phyloP scores from a whole-genome alignment of 23 tunicate species.

The Pegea sp. region DNA sequence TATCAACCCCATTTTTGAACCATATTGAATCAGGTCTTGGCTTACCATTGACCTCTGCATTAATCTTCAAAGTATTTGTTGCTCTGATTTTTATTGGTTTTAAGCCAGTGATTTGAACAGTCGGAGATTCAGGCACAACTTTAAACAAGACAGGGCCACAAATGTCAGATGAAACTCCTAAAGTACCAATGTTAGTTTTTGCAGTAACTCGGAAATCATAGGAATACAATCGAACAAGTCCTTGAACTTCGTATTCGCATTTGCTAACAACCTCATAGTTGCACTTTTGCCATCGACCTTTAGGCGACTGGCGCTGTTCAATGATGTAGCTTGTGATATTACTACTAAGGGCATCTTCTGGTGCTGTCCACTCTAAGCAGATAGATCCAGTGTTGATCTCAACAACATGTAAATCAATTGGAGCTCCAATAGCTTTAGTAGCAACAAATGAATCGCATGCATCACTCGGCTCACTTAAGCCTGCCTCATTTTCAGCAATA shows the following conservation, averaged over 20 bases:
- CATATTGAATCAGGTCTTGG: slow-evolving; percentile 64
- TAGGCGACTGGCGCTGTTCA: slow-evolving; percentile 41
- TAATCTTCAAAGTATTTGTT: slow-evolving; percentile 33
- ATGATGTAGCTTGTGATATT: slow-evolving; percentile 20
- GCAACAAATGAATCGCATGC: slow-evolving; percentile 5
- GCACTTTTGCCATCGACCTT: slow-evolving; percentile 62
- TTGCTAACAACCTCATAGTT: slow-evolving; percentile 14
- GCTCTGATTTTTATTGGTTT: slow-evolving; percentile 29
- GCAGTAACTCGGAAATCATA: slow-evolving; percentile 84
- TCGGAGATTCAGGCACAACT: slow-evolving; percentile 26
- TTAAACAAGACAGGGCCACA: slow-evolving; percentile 41
- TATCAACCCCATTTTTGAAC: slow-evolving; percentile 40
- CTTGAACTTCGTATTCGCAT: slow-evolving; percentile 20
- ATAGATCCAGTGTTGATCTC: slow-evolving; percentile 18
- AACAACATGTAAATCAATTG: slow-evolving; percentile 11
- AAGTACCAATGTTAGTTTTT: slow-evolving; percentile 73
- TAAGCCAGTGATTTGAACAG: slow-evolving; percentile 45
- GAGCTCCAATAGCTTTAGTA: slow-evolving; percentile 23
- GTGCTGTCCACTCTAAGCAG: slow-evolving; percentile 24
- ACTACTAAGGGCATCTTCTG: slow-evolving; percentile 19
- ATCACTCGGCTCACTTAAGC: slow-evolving; percentile 27
- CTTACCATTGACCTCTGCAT: slow-evolving; percentile 65
- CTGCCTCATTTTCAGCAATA: slow-evolving; percentile 50
- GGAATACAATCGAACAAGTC: slow-evolving; percentile 27
- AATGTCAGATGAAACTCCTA: slow-evolving; percentile 79